These are phyloP conservation scores for Nannospalax galili DNA, from an alignment of 2,113 vertebrate genomes.

Conservation along the genomic window DNA sequence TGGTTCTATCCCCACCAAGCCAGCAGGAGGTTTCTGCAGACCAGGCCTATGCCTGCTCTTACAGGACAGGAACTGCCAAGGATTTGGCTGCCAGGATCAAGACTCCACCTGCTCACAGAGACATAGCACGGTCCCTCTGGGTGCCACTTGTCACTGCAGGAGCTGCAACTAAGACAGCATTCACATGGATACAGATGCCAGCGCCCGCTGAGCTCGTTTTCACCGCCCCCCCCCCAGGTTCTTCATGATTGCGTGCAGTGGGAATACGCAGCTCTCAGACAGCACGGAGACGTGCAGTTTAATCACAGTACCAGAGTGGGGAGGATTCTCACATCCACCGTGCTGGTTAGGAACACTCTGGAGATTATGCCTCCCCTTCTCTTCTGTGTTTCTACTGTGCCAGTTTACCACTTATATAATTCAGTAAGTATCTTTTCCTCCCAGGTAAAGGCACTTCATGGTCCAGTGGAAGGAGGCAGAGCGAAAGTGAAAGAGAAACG, in stretches of 20 bases:
- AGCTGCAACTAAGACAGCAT: not conserved
- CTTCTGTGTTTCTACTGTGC: not conserved
- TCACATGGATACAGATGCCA: not conserved
- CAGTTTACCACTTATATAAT: too few relatives aligned
- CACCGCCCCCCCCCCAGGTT: not conserved
- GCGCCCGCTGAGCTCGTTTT: fast-evolving
- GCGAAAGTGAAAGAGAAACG: not conserved
- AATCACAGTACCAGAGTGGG: not conserved
- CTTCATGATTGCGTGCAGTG: fast-evolving
- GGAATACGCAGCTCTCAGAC: not conserved
- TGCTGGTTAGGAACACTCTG: not conserved
- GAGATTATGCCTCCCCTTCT: not conserved
- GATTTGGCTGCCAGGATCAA: too few relatives aligned
- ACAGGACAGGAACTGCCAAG: too few relatives aligned
- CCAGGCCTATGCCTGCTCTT: not conserved
- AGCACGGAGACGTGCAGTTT: not conserved
- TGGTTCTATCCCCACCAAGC: not conserved
- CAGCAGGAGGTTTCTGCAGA: not conserved
- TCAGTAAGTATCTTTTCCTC: fast-evolving
- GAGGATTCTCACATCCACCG: not conserved
- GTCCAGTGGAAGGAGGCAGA: too few relatives aligned
- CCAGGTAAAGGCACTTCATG: not conserved
- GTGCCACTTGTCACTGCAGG: not conserved
- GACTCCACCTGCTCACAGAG: not conserved
- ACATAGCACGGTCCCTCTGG: not conserved